Base-by-base conservation (phyloP, 2,113 vertebrate genomes). In the Trinectes maculatus region DNA sequence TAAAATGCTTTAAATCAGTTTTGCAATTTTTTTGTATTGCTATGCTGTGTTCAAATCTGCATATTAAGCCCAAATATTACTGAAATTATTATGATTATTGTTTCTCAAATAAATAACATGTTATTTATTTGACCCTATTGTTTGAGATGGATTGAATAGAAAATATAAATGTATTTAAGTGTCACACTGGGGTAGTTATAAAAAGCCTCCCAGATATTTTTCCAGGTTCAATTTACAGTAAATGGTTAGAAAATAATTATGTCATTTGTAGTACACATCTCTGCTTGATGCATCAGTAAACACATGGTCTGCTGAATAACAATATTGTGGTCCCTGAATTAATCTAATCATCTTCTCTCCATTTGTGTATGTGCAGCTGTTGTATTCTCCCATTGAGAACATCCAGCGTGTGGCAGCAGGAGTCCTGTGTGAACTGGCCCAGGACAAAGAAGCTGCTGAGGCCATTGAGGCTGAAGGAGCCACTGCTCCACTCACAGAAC, bases 361-460 rank as follows among this genome's bases (percentile, higher is more conserved):
- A 10, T 47, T 5, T 51, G 1, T n/a, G n/a, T n/a, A n/a, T 59
- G 2, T 84, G 44, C 70, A 99, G 98, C 89, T 99, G 86, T 90
- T 99, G 77, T 99, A 99, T 86, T 99, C 98, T 59, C 97, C 96
- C 44, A 98, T 99, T 8, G 97, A 99, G 91, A 99, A 99, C 69
- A 99, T 99, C 87, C 98, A 99, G 83, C 95, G 98, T 85, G 98
- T 99, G 64, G 98, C 97, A 65, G 98, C 98, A 3, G 97, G 97
- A 4, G 98, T 99, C 7, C 94, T 99, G 19, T 99, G 97, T 78
- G 98, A 99, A 85, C 91, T 99, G 68, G 98, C 98, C 47, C 98
- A 99, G 92, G 98, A 99, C 83, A 99, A 99, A 90, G 98, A 99
- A 79, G 98, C 97, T 0, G 98, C 98, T 0, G 98, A 99, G 83